Percentiles rank a stretch among this genome's conserved stretches.
Conservation (phyloP, 2,113 vertebrate species). For the Lates calcarifer region DNA sequence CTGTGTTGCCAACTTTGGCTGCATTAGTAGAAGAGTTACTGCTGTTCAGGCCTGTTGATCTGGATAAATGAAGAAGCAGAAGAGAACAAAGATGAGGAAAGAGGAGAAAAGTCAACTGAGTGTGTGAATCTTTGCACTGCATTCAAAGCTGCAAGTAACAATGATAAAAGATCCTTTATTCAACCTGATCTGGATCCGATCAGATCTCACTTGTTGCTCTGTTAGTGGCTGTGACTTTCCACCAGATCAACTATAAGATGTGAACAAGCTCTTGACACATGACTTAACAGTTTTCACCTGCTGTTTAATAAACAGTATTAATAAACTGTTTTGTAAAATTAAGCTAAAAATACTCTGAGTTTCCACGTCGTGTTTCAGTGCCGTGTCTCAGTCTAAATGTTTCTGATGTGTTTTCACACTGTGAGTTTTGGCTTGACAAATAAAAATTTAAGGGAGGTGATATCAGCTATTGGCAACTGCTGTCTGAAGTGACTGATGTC, state of each 20-base stretch:
- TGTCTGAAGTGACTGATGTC: background rate
- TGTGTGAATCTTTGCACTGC: background rate
- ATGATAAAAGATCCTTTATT: background rate
- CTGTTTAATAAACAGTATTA: no score
- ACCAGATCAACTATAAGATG: background rate
- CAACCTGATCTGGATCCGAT: background rate
- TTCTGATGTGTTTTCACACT: no score
- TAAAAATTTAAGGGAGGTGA: no score
- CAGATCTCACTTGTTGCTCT: background rate
- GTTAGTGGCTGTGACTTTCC: background rate
- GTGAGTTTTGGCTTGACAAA: no score
- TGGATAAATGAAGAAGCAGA: background rate
- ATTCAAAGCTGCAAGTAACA: background rate
- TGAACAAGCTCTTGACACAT: background rate
- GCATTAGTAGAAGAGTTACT: no score
- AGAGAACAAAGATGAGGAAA: background rate
- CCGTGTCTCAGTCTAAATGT: no score
- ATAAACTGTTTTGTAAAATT: no score
- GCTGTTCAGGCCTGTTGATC: background rate
- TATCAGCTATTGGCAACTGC: background rate
- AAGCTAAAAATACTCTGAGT: no score
- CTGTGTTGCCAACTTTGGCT: background rate
- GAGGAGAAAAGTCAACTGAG: no score
- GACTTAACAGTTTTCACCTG: no score
- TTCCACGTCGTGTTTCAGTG: no score